Evolutionary conservation across 2,888 invertebrate genomes (phyloP).

Genomic region (Magallana nippona): DNA sequence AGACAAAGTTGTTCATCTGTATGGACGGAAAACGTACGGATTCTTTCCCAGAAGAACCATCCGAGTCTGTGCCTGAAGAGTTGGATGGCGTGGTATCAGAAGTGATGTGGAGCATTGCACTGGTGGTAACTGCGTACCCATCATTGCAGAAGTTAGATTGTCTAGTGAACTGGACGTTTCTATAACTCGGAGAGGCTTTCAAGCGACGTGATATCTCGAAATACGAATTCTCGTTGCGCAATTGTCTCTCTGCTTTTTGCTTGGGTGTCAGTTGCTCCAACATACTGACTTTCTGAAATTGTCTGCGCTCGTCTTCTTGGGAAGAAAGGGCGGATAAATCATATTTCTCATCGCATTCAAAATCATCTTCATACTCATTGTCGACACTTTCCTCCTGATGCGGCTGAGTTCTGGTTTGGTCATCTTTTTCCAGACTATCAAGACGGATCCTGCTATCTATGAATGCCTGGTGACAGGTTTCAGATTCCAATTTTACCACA

Average conservation of each 20-base stretch:
- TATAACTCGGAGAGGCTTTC: background rate
- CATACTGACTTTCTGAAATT: background rate
- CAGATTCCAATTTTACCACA: slow-evolving; percentile 15
- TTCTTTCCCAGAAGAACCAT: background rate
- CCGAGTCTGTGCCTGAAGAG: background rate
- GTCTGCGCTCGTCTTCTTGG: background rate
- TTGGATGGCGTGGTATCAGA: background rate
- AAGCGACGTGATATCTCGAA: background rate
- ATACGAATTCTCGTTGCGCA: background rate
- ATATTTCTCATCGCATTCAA: background rate
- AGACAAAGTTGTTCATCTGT: slow-evolving; percentile 6
- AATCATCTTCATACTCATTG: slow-evolving; percentile 8
- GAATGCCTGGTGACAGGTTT: background rate
- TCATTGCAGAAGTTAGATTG: background rate
- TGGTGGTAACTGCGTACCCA: background rate
- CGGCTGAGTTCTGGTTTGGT: background rate
- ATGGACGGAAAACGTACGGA: background rate
- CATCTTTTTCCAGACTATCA: background rate
- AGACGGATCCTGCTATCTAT: background rate
- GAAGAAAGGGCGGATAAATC: background rate
- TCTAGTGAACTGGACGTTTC: background rate
- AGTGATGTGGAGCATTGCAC: background rate
- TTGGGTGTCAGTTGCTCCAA: background rate
- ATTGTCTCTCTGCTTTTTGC: background rate
- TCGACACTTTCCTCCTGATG: background rate